phyloP scores from a whole-genome alignment of 2,113 vertebrate species.

The Bos indicus region DNA sequence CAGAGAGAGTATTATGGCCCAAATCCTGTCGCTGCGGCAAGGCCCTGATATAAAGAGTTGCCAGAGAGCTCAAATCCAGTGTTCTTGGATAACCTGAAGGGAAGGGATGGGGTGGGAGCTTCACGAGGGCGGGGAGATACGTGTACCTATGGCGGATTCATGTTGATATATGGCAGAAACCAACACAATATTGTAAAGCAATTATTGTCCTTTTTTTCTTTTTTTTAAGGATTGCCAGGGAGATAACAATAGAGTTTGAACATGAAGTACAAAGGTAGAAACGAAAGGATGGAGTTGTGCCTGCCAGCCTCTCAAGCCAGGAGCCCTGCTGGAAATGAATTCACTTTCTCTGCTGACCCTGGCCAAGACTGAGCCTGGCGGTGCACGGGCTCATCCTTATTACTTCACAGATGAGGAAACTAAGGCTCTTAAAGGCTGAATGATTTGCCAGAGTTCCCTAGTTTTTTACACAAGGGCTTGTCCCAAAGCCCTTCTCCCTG shows the following conservation, averaged over 20 bases:
- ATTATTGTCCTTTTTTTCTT: background rate
- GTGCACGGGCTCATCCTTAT: background rate
- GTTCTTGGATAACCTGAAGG: background rate
- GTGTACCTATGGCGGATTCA: background rate
- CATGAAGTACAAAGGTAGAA: background rate
- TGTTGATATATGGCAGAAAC: background rate
- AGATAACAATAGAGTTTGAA: background rate
- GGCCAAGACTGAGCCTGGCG: fast-evolving
- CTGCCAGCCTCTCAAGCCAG: background rate
- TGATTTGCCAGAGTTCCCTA: background rate
- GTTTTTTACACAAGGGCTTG: background rate
- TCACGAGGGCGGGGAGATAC: background rate
- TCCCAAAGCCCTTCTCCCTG: background rate
- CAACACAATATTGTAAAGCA: background rate
- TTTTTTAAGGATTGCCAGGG: background rate
- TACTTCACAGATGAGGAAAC: background rate
- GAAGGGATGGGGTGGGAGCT: background rate
- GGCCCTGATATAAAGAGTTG: background rate
- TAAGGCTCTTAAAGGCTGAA: background rate
- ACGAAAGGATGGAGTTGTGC: background rate
- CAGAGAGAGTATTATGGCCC: background rate
- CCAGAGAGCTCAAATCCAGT: background rate
- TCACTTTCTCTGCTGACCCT: background rate
- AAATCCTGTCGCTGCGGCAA: background rate
- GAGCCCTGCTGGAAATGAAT: background rate